Conservation (phyloP, 1,140 invertebrate genomes). For the Ganaspis sp. region DNA sequence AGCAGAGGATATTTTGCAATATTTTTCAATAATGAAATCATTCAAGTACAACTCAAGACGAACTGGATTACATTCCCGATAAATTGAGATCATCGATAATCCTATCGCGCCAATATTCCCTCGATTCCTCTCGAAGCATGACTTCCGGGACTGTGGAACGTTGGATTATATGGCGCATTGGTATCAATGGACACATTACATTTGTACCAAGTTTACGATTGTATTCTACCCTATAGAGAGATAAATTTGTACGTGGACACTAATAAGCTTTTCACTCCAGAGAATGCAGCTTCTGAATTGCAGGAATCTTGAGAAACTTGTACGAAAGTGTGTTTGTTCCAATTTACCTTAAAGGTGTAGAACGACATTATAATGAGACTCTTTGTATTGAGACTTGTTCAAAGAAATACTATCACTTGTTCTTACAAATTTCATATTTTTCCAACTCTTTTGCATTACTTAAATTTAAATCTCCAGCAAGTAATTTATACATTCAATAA, state of each 20-base stretch:
- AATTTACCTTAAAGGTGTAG: conserved; percentile 18
- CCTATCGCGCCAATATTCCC: conserved; percentile 35
- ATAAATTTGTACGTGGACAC: conserved; percentile 66
- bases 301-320: conserved; percentile 23
- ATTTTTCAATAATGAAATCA: background rate
- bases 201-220: conserved; percentile 67
- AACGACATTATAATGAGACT: conserved; percentile 19
- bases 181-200: conserved; percentile 61
- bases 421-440: background rate
- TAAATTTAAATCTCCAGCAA: background rate
- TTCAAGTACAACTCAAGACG: background rate
- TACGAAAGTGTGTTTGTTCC: conserved; percentile 17
- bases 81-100: conserved; percentile 57
- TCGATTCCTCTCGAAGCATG: conserved; percentile 38
- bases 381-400: background rate
- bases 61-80: background rate
- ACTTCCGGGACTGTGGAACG: conserved; percentile 64
- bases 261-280: conserved; percentile 65
- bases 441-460: background rate
- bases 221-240: conserved; percentile 68
- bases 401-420: background rate
- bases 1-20: background rate
- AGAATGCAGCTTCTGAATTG: conserved; percentile 43
- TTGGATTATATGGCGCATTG: conserved; percentile 51
- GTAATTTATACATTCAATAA: background rate